phyloP scores from a whole-genome alignment of 2,113 vertebrate species.

The Bombycilla garrulus region DNA sequence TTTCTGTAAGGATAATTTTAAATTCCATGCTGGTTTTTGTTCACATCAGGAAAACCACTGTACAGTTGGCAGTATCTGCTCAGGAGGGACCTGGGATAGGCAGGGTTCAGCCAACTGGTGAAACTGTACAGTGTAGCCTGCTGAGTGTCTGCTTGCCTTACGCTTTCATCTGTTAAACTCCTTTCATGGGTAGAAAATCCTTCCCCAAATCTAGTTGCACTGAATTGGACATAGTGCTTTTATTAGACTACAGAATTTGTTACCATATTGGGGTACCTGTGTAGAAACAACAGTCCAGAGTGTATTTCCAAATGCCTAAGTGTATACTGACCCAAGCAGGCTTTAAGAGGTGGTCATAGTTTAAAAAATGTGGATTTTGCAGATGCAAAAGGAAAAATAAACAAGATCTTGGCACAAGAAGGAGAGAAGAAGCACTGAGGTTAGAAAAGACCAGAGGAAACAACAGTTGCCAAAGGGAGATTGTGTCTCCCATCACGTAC shows the following conservation, averaged over 20 bases:
- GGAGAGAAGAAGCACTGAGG: background rate
- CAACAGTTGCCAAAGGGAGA: background rate
- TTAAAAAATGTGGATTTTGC: background rate
- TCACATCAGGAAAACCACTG: background rate
- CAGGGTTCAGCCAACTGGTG: background rate
- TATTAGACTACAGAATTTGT: background rate
- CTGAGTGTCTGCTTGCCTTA: background rate
- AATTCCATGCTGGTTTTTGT: background rate
- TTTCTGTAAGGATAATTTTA: background rate
- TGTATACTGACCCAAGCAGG: background rate
- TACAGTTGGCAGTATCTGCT: background rate
- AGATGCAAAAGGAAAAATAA: background rate
- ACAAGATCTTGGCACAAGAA: background rate
- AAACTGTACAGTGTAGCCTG: background rate
- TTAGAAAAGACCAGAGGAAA: conserved; percentile 1
- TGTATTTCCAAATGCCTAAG: background rate
- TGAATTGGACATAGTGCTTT: background rate
- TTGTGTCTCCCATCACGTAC: background rate
- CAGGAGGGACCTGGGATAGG: background rate
- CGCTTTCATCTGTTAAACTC: background rate
- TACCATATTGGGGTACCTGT: background rate
- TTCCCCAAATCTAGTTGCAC: background rate
- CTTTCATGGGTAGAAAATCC: background rate
- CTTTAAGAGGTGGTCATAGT: background rate
- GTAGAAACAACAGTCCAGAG: background rate